These are phyloP conservation scores for Rotaria magnacalcarata DNA, from an alignment of 2,888 invertebrate genomes.

Conservation along the genomic window DNA sequence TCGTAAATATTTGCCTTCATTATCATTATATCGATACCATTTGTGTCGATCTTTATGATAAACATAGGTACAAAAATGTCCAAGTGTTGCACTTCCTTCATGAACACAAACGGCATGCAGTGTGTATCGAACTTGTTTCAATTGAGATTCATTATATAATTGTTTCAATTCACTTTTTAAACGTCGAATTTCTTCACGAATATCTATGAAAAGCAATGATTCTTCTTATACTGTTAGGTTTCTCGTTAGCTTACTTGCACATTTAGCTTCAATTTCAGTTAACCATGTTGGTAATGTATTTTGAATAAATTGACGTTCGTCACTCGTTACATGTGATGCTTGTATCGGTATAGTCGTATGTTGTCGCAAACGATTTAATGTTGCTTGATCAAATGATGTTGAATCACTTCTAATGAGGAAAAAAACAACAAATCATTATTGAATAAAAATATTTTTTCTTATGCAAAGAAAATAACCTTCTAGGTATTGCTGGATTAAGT, in stretches of 20 bases:
- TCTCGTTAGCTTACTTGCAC: background rate
- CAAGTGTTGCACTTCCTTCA: slow-evolving; percentile 61
- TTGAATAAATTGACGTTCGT: background rate
- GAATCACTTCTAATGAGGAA: background rate
- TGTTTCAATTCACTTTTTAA: background rate
- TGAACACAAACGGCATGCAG: slow-evolving; percentile 62
- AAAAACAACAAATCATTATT: background rate
- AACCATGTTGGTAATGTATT: background rate
- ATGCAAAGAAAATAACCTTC: background rate
- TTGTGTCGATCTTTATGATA: slow-evolving; percentile 52
- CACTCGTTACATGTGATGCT: background rate
- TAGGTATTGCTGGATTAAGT: background rate
- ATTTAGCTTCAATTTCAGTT: background rate
- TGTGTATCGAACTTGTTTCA: slow-evolving; percentile 49
- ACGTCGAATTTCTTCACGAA: slow-evolving; percentile 9
- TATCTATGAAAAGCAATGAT: background rate
- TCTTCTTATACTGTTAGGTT: background rate
- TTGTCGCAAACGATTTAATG: background rate
- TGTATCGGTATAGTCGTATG: background rate
- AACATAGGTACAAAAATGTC: slow-evolving; percentile 62
- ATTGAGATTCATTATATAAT: background rate
- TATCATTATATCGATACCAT: slow-evolving; percentile 62
- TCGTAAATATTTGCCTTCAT: slow-evolving; percentile 35
- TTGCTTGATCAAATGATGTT: background rate
- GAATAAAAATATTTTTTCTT: background rate